phyloP scores from a whole-genome alignment of 2,797 vertebrate genomes.

The Leptoclinus maculatus region DNA sequence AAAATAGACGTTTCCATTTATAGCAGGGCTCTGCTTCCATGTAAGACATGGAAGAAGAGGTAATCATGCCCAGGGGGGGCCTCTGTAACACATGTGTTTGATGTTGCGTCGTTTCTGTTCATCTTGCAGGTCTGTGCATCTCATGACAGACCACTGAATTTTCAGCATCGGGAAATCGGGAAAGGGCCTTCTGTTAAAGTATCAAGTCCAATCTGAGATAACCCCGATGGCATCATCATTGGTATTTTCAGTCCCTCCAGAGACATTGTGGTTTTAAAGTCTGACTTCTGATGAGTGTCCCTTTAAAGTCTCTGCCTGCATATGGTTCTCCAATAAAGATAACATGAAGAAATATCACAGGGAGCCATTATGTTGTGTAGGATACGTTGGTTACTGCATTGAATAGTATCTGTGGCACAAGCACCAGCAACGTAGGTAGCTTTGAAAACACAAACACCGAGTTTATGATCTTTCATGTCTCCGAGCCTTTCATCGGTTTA shows the following conservation, averaged over 20 bases:
- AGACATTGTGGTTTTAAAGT: background rate
- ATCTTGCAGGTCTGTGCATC: background rate
- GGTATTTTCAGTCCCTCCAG: background rate
- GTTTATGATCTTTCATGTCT: constrained; percentile 11
- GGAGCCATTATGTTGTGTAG: constrained; percentile 30
- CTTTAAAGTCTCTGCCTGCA: constrained; percentile 3
- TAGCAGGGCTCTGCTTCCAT: constrained; percentile 5
- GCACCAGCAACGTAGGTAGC: background rate
- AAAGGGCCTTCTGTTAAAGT: background rate
- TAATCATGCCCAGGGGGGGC: background rate
- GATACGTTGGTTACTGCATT: background rate
- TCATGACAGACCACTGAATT: background rate
- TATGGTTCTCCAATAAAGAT: background rate
- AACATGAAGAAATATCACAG: constrained; percentile 21
- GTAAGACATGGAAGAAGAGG: constrained; percentile 6
- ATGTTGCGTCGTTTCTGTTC: background rate
- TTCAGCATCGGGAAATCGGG: background rate
- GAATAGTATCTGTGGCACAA: constrained; percentile 39
- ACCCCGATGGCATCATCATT: background rate
- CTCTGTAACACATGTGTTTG: background rate
- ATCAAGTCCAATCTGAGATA: background rate
- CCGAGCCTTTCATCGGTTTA: background rate
- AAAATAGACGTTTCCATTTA: constrained; percentile 26
- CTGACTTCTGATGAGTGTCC: background rate
- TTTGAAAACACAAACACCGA: background rate